Evolutionary conservation across 2,113 vertebrate genomes (phyloP).

Genomic region (Bothrops jararaca): DNA sequence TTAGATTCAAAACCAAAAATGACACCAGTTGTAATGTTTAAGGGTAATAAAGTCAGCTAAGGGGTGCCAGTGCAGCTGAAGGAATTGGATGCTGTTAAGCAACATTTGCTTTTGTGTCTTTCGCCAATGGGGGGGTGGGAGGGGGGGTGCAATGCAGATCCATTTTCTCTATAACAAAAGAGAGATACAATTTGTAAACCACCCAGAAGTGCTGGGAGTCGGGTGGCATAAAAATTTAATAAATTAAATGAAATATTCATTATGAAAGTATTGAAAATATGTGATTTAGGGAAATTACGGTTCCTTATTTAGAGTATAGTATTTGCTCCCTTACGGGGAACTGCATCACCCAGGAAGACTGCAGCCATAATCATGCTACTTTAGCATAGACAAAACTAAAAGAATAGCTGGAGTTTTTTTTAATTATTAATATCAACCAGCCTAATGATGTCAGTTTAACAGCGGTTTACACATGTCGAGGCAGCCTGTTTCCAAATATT

Average conservation of each 20-base stretch:
- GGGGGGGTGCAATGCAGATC: constrained; percentile 19
- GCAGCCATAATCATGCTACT: constrained; percentile 69
- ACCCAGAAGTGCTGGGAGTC: neutral
- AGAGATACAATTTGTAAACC: constrained; percentile 55
- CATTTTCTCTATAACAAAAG: constrained; percentile 70
- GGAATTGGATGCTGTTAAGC: constrained; percentile 56
- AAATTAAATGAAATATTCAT: constrained; percentile 38
- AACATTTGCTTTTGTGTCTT: constrained; percentile 58
- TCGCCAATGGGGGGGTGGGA: constrained; percentile 52
- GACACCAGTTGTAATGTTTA: constrained; percentile 31
- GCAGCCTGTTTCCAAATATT: constrained; percentile 61
- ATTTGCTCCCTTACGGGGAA: constrained; percentile 77
- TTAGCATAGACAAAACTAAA: constrained; percentile 61
- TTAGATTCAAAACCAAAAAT: neutral
- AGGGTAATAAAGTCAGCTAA: constrained; percentile 51
- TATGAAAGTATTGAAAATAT: constrained; percentile 70
- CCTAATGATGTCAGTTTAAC: constrained; percentile 72
- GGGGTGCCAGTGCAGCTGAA: constrained; percentile 57
- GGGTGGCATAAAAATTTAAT: neutral
- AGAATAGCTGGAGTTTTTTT: constrained; percentile 80
- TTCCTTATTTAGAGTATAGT: constrained; percentile 71
- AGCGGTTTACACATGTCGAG: constrained; percentile 69
- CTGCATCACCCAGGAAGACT: constrained; percentile 70
- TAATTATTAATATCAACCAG: constrained; percentile 76
- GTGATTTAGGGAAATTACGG: constrained; percentile 74